A percentile compares a stretch with the other conserved stretches of the same genome.
Conservation (phyloP, 2,113 vertebrate genomes). For the Daboia siamensis region DNA sequence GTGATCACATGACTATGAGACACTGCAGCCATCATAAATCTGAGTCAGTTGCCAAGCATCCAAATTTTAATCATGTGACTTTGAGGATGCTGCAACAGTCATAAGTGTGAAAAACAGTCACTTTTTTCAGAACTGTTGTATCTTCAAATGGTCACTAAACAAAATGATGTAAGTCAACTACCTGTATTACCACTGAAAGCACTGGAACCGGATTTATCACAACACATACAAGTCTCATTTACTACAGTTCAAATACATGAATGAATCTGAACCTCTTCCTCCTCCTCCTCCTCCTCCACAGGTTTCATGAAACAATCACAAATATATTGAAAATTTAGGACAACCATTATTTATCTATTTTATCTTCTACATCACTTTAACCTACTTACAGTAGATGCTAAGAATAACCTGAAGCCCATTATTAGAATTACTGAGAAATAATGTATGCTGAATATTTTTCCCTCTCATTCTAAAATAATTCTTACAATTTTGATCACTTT, state of each 20-base stretch:
- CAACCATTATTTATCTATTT: neutral
- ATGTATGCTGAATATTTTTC: neutral
- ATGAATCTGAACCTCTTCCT: neutral
- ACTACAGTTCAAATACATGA: neutral
- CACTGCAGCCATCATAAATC: too few species aligned
- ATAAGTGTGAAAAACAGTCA: too few species aligned
- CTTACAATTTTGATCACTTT: neutral
- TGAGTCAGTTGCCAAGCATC: too few species aligned
- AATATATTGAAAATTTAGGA: neutral
- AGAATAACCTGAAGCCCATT: neutral
- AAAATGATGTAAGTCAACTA: too few species aligned
- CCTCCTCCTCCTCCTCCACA: too few species aligned
- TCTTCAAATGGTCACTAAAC: too few species aligned
- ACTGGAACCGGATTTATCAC: neutral
- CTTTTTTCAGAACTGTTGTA: too few species aligned
- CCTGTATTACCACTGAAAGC: neutral
- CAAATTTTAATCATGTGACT: too few species aligned
- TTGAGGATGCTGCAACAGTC: too few species aligned
- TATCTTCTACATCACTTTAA: neutral
- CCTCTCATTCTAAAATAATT: neutral
- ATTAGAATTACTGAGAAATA: neutral
- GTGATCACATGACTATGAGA: too few species aligned
- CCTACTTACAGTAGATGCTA: neutral
- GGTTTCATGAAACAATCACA: too few species aligned
- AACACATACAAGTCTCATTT: neutral